phyloP scores from a whole-genome alignment of 2,888 invertebrate genomes.

The Chloroclystis v-ata region DNA sequence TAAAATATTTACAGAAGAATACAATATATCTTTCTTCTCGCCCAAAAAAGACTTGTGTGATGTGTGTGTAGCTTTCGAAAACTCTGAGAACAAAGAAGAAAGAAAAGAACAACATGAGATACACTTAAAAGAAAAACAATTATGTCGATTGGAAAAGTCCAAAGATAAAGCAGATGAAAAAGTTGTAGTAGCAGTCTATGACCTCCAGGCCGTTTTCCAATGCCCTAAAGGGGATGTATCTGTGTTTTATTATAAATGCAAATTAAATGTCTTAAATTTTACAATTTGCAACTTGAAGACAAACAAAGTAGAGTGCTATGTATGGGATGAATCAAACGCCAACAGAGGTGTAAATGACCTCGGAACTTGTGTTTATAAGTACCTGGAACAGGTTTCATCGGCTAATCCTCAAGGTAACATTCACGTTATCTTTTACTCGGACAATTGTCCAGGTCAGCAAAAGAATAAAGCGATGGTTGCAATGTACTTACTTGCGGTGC shows the following conservation, averaged over 20 bases:
- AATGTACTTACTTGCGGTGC: conserved; percentile 24
- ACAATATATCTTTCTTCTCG: conserved; percentile 8
- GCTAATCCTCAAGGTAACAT: conserved; percentile 11
- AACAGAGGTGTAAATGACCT: conserved; percentile 41
- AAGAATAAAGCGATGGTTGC: conserved; percentile 32
- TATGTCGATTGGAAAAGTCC: conserved; percentile 28
- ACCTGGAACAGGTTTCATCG: conserved; percentile 30
- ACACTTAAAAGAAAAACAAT: conserved; percentile 27
- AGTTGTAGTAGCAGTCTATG: conserved; percentile 30
- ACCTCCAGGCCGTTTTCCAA: conserved; percentile 38
- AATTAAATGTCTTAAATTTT: conserved; percentile 36
- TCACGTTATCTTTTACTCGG: conserved; percentile 37
- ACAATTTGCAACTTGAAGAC: conserved; percentile 36
- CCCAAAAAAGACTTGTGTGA: background rate
- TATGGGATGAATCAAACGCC: conserved; percentile 43
- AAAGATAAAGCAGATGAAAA: conserved; percentile 27
- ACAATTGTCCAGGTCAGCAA: conserved; percentile 37
- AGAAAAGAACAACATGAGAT: conserved; percentile 25
- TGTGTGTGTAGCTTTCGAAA: conserved; percentile 9
- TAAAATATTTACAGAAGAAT: conserved; percentile 17
- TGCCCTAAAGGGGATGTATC: conserved; percentile 38
- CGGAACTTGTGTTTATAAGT: conserved; percentile 39
- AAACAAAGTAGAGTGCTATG: conserved; percentile 31
- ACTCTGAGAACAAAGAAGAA: conserved; percentile 28
- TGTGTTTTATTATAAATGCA: conserved; percentile 38